Evolutionary conservation across 2,797 vertebrate species (phyloP), one percentile per base, ranked within the genome.

Genomic region (Intellagama lesueurii): DNA sequence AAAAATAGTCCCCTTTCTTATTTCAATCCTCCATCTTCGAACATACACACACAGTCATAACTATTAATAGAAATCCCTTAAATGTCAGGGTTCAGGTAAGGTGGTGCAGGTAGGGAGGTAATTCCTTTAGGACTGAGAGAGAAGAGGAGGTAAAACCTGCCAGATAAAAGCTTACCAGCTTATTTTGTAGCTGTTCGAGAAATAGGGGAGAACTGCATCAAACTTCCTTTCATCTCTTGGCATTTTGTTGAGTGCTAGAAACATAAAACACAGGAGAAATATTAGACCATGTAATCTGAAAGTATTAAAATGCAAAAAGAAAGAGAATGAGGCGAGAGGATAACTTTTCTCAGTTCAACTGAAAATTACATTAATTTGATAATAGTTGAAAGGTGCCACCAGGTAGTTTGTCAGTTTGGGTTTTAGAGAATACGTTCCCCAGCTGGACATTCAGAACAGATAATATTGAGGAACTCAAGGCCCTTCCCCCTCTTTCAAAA

Each of bases 401-500:
- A 89, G 68, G 16, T 26, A 12, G 1, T 7, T 88, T 89, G 60
- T 26, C 85, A 56, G 16, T 87, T 83, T 91, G 76, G 49, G 44
- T 80, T 92, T 92, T 77, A 85, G 90, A 93, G 40, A 89, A 87
- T 77, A 56, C 24, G 72, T 85, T 92, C 85, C 87, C 76, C 84
- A 60, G 86, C 91, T 91, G 79, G 70, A 40, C 35, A 90, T 90
- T 93, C 89, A 85, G 66, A 90, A 81, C 0, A 0, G 83, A 82
- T 90, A 70, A 87, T 85, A 85, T 86, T 83, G 90, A 92, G 12
- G 44, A 8, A 83, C 52, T 79, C 32, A 84, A 64, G 84, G 72
- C 86, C 26, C 1, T 88, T 56, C 78, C 90, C 86, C 87, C 81
- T 77, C 69, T 91, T 91, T 81, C 86, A 87, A 88, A 75, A 30